Base-by-base conservation (phyloP, 2,888 invertebrate species). In the Melanostoma mellinum region DNA sequence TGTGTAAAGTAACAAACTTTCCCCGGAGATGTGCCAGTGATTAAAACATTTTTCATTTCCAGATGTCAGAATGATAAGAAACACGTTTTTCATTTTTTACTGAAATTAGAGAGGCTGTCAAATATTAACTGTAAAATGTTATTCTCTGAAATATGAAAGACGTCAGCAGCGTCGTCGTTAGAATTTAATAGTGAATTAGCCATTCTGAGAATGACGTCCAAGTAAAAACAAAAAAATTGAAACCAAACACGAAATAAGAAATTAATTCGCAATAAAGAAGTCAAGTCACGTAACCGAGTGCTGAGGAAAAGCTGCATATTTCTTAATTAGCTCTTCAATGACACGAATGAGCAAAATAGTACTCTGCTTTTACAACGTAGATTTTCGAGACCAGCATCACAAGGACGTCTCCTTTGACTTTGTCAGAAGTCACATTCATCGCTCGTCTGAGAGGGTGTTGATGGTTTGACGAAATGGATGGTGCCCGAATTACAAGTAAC, bases 321-420 rank as follows among this genome's bases (percentile, higher is more conserved):
- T 84, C 84, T 84, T 84, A 84, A 84, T 84, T 84, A 84, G 84
- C 84, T 84, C 84, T 79, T 84, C 84, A 84, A 84, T 84, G 74
- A 84, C 84, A 84, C 74, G 84, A 79, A 74, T 71, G 84, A 84
- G 79, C 71, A 75, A 71, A 74, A 75, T 48, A 71, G 79, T 67
- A 79, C 74, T 84, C 75, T 74, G 74, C 84, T 79, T 79, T 78
- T 79, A 79, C 84, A 84, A 71, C 74, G 69, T 68, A 71, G 84
- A 75, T 61, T 67, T 79, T 74, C 71, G 79, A 84, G 74, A 79
- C 79, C 84, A 75, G 69, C 84, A 74, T 74, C 63, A 53, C 74
- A 79, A 79, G 79, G 74, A 79, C 69, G 71, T 52, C 69, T 65
- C 71, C 61, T 84, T 84, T 79, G 79, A 79, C 82, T 79, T 48